phyloP scores from a whole-genome alignment of 2,113 vertebrate genomes.

The Misgurnus mizolepis region DNA sequence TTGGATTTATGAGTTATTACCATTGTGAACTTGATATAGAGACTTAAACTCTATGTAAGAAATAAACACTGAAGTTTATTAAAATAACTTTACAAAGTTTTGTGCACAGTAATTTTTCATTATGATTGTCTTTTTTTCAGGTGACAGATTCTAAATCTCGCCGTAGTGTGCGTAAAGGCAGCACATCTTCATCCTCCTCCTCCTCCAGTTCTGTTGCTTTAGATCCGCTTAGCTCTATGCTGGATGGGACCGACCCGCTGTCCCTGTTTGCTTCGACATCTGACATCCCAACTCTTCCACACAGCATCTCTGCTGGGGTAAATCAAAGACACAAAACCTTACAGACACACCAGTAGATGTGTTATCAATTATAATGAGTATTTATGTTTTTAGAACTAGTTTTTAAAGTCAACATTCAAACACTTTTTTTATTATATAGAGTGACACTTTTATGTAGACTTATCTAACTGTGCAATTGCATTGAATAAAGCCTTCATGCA shows the following conservation, averaged over 20 bases:
- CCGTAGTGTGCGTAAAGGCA: constrained; percentile 86
- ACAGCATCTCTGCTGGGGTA: constrained; percentile 67
- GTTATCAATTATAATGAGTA: too few species aligned
- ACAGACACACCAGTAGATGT: not conserved
- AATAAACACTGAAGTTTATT: too few species aligned
- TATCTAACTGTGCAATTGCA: too few species aligned
- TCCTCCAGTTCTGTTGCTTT: constrained; percentile 83
- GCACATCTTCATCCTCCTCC: constrained; percentile 91
- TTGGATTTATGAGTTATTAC: too few species aligned
- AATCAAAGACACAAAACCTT: constrained; percentile 19
- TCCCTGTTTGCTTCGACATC: constrained; percentile 88
- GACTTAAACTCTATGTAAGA: too few species aligned
- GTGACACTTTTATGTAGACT: too few species aligned
- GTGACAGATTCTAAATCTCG: constrained; percentile 91
- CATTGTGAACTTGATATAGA: too few species aligned
- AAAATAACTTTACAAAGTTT: not conserved
- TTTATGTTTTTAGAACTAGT: too few species aligned
- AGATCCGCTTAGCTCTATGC: constrained; percentile 89
- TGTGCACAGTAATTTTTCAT: not conserved
- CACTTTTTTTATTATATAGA: too few species aligned
- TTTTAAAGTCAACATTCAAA: too few species aligned
- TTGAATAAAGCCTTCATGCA: too few species aligned
- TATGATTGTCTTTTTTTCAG: constrained; percentile 62
- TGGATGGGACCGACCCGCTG: constrained; percentile 93
- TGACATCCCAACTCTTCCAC: constrained; percentile 68